phyloP scores from a whole-genome alignment of 2,888 invertebrate genomes.

The Agriopis aurantiaria region DNA sequence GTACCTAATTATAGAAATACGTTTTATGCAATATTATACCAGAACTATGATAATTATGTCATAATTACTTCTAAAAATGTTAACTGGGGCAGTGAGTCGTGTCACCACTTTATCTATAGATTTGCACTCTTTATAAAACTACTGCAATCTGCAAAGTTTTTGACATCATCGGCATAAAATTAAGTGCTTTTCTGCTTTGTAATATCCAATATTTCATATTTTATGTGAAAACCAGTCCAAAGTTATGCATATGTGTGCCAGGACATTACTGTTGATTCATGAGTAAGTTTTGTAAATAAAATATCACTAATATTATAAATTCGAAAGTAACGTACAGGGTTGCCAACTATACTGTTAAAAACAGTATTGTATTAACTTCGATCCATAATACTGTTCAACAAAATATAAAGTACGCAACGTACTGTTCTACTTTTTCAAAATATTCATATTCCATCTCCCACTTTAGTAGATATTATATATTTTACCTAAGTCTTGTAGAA shows the following conservation, averaged over 20 bases:
- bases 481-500: too few relatives aligned
- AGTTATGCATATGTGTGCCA: not conserved
- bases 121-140: constrained; percentile 5
- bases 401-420: too few relatives aligned
- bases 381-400: too few relatives aligned
- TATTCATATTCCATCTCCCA: too few relatives aligned
- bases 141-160: constrained; percentile 4
- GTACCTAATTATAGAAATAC: not conserved
- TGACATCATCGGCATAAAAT: constrained; percentile 10
- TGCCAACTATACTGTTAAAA: too few relatives aligned
- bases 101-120: not conserved
- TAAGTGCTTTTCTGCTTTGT: constrained; percentile 7
- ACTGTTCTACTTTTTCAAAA: too few relatives aligned
- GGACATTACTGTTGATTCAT: not conserved
- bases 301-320: not conserved
- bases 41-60: not conserved
- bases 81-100: constrained; percentile 3
- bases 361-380: too few relatives aligned
- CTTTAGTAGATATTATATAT: too few relatives aligned
- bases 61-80: constrained; percentile 5
- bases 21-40: not conserved
- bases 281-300: not conserved
- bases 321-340: too few relatives aligned
- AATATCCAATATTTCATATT: constrained; percentile 9
- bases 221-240: constrained; percentile 8